Evolutionary conservation across 2,888 invertebrate species (phyloP).

Genomic region (Griposia aprilina): DNA sequence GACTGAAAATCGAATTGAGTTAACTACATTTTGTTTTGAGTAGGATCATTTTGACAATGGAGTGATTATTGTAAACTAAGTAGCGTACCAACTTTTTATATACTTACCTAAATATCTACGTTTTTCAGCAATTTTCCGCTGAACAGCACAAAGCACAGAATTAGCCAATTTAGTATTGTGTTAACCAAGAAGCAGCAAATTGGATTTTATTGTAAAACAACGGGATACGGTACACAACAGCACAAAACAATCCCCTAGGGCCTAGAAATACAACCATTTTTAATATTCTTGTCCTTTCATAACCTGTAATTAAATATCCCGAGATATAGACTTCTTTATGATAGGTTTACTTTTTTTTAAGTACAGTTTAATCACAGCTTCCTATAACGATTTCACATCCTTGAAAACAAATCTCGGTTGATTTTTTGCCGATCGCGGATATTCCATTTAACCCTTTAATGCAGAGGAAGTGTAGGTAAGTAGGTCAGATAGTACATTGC

Average conservation of each 20-base stretch:
- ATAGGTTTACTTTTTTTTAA: constrained; percentile 9
- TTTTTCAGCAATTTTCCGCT: neutral
- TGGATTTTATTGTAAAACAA: neutral
- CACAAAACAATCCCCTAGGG: neutral
- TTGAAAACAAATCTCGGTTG: constrained; percentile 74
- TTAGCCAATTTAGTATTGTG: neutral
- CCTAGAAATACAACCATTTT: neutral
- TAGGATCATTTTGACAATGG: no score
- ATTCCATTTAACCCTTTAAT: constrained; percentile 87
- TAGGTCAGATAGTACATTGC: constrained; percentile 89
- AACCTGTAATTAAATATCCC: constrained; percentile 37
- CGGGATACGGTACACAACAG: neutral
- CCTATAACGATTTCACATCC: constrained; percentile 70
- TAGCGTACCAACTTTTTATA: neutral
- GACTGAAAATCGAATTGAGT: neutral
- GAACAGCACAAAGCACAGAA: no score
- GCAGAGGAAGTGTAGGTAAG: constrained; percentile 89
- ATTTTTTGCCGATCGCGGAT: constrained; percentile 83
- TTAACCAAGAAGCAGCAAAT: neutral
- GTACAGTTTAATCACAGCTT: constrained; percentile 49
- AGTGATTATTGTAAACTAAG: neutral
- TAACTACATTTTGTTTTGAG: neutral
- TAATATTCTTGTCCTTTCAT: neutral
- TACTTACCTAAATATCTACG: neutral
- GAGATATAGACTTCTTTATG: constrained; percentile 1